Evolutionary conservation across 2,113 vertebrate genomes (phyloP).

Genomic region (Eurystomus gularis): DNA sequence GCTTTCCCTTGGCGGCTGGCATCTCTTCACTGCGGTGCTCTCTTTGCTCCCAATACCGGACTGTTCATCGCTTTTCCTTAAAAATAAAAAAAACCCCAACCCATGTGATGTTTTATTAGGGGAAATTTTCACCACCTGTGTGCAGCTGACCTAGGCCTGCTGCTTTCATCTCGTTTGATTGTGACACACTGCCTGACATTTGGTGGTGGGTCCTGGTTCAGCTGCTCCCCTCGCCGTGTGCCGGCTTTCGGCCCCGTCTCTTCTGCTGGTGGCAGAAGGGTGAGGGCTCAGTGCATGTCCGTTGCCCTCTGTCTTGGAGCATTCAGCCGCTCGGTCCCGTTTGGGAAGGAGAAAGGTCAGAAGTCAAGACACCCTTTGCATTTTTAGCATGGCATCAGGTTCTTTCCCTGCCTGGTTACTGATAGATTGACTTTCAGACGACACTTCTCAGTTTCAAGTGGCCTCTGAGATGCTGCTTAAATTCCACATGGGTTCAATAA

Average conservation of each 20-base stretch:
- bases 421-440: not conserved
- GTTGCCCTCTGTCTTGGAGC: not conserved
- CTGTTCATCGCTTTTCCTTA: not conserved
- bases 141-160: too few relatives aligned
- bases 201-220: too few relatives aligned
- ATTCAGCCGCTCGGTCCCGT: not conserved
- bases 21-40: not conserved
- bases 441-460: not conserved
- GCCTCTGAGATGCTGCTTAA: conserved; percentile 7
- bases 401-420: not conserved
- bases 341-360: not conserved
- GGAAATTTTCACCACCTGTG: too few relatives aligned
- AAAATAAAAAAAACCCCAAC: not conserved
- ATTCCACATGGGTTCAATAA: not conserved
- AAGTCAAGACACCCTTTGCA: not conserved
- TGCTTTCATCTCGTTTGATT: too few relatives aligned
- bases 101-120: too few relatives aligned
- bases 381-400: not conserved
- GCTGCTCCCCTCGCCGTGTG: not conserved
- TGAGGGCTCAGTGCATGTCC: not conserved
- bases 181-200: too few relatives aligned
- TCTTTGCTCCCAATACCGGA: not conserved
- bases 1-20: not conserved
- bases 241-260: not conserved
- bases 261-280: not conserved